Base-by-base conservation (phyloP, 2,113 vertebrate genomes). In the Theropithecus gelada region DNA sequence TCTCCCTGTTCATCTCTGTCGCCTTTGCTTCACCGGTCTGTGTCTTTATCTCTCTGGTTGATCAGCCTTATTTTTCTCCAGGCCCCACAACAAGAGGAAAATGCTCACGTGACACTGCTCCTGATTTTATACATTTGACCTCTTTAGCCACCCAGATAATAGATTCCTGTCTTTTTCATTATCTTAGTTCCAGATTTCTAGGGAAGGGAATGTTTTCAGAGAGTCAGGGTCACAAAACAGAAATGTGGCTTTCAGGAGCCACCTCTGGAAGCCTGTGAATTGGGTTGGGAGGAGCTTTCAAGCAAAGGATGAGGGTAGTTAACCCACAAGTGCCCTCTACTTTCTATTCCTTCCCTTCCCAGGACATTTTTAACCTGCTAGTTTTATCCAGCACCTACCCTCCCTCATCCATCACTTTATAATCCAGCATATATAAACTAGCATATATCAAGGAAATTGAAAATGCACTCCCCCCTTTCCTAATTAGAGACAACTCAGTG, bases 201-300 rank as follows among this genome's bases (percentile, higher is more conserved):
- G 38, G 30, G 3, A 93, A 70, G 43, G 18, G 8, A 70, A 52
- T 88, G 6, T 3, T 45, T 11, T 61, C 14, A 79, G 32, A 89
- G 8, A 66, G 32, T 20, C 11, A 55, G 43, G 32, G 12, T 94
- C 38, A 45, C 38, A 59, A 95, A 83, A 43, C 12, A 79, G 27
- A 90, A 86, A 72, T 23, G 23, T 45, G n/a, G 9, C 73, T 93
- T 91, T 72, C 23, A 90, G 78, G 59, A 84, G 43, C 7, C 5
- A 25, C 35, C 2, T 35, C 40, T 68, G 55, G 27, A 23, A 88
- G 6, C 20, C 12, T 16, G 22, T 14, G 45, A 38, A 59, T 55
- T 88, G 68, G 5, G 2, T 3, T 9, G 7, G 75, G 43, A 76
- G 78, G n/a, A 66, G 23, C 35, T 91, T 90, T 14, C 64, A 68